phyloP scores from a whole-genome alignment of 2,113 vertebrate species.

The cattle (Bos taurus) region ARS-UCD2.0 NC_037348.1:30623501-30624000 shows the following conservation, averaged over 20 bases:
- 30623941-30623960: not conserved
- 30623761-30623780: not conserved
- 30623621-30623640: not conserved
- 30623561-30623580: fast-evolving
- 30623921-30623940: not conserved
- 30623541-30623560: not conserved
- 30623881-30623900: not conserved
- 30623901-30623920: not conserved
- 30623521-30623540: not conserved
- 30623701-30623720: not conserved
- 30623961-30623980: not conserved
- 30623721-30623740: not conserved
- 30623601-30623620: not conserved
- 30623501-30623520: not conserved
- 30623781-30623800: not conserved
- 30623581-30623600: not conserved
- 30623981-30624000: not conserved
- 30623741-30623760: not conserved
- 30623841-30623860: not conserved
- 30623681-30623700: not conserved
- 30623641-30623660: not conserved
- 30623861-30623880: not conserved
- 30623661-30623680: not conserved
- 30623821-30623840: not conserved
- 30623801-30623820: not conserved